Conservation (phyloP, 2,797 vertebrate species). For the Crocodylus rhombifer region DNA sequence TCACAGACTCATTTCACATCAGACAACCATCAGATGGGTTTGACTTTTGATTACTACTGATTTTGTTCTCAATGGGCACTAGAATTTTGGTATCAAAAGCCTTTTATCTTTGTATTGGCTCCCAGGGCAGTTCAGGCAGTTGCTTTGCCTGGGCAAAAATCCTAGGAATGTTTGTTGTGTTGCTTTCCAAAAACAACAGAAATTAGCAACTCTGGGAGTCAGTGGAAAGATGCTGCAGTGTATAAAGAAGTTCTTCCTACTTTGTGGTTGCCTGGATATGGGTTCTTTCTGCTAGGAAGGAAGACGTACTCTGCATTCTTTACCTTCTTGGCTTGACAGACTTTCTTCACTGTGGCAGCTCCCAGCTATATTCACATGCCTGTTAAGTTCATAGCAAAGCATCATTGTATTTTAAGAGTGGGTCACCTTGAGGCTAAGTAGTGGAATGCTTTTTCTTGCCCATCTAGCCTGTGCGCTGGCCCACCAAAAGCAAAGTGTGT, state of each 20-base stretch:
- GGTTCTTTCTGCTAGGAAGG: neutral
- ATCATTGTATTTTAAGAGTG: neutral
- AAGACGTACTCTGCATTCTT: neutral
- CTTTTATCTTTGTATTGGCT: neutral
- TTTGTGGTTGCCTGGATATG: neutral
- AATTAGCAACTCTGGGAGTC: neutral
- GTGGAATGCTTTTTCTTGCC: constrained; percentile 16
- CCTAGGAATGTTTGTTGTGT: neutral
- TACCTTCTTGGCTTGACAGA: neutral
- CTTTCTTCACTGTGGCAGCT: neutral
- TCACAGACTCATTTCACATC: neutral
- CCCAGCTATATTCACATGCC: neutral
- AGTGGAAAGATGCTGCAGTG: neutral
- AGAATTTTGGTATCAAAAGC: neutral
- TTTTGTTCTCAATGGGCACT: neutral
- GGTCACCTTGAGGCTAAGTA: neutral
- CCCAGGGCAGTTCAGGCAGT: neutral
- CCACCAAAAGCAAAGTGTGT: neutral
- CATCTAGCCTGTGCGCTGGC: neutral
- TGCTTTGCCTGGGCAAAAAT: neutral
- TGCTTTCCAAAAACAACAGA: no score
- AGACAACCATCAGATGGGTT: neutral
- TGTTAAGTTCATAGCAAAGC: neutral
- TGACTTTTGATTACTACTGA: neutral
- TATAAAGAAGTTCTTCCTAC: neutral